phyloP scores from a whole-genome alignment of 37 sponge, comb jelly and placozoan species.

The Aplysina aerophoba region DNA sequence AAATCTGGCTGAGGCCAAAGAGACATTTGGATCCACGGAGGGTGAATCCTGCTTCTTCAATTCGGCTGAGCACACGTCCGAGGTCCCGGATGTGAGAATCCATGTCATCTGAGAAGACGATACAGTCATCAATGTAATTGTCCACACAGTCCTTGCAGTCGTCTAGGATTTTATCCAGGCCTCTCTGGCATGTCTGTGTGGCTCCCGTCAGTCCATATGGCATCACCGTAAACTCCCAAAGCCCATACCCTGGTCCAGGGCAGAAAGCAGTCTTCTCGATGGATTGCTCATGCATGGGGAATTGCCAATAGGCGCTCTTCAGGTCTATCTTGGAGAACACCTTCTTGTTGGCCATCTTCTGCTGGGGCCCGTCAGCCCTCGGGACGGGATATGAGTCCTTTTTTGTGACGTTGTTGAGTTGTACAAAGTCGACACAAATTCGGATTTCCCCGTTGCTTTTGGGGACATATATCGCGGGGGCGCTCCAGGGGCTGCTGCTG shows the following conservation, averaged over 20 bases:
- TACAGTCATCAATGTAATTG: not conserved
- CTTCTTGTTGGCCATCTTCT: not conserved
- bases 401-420: conserved; percentile 7
- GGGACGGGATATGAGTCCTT: conserved; percentile 27
- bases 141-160: conserved; percentile 27
- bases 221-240: conserved; percentile 36
- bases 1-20: not conserved
- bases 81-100: conserved; percentile 6
- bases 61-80: not conserved
- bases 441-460: conserved; percentile 6
- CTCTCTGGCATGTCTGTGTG: conserved; percentile 22
- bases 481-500: conserved; percentile 2
- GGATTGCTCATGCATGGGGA: not conserved
- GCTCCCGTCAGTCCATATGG: conserved; percentile 33
- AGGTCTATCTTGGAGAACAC: conserved; percentile 19
- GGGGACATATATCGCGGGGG: not conserved
- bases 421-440: conserved; percentile 26
- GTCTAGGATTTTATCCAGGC: conserved; percentile 14
- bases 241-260: conserved; percentile 33
- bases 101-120: not conserved
- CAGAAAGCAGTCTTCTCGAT: conserved; percentile 27
- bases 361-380: conserved; percentile 13
- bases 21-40: conserved; percentile 29
- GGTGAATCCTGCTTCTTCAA: conserved; percentile 9
- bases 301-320: conserved; percentile 11